Percentiles rank a stretch among this genome's conserved stretches.
Evolutionary conservation across 2,797 vertebrate species (phyloP).

Genomic region (Linurgus olivaceus): DNA sequence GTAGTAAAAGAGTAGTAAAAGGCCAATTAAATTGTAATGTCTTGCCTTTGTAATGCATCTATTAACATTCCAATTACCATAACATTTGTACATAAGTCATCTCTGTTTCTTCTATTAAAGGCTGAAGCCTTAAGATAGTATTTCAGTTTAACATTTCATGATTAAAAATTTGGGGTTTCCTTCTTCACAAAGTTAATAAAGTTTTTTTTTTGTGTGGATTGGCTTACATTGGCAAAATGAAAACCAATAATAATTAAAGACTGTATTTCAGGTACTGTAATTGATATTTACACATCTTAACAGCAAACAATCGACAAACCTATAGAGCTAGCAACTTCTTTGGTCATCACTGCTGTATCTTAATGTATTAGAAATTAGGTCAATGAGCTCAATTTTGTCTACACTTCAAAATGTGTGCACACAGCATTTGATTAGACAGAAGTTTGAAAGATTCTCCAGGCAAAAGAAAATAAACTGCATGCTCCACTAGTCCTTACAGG

Average conservation of each 20-base stretch:
- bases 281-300: background rate
- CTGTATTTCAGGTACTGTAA: background rate
- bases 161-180: background rate
- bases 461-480: background rate
- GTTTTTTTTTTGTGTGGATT: background rate
- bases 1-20: background rate
- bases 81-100: background rate
- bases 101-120: background rate
- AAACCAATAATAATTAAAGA: background rate
- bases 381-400: background rate
- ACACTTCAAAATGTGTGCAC: background rate
- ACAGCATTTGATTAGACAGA: background rate
- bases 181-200: background rate
- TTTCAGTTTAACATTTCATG: background rate
- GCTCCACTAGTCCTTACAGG: background rate
- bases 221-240: background rate
- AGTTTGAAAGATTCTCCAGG: background rate
- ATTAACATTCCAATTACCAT: background rate
- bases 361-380: background rate
- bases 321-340: background rate
- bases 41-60: background rate
- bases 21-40: background rate
- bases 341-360: background rate
- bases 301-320: background rate
- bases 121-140: background rate